Evolutionary conservation across 2,113 vertebrate species (phyloP).

Genomic region (Amia ocellicauda): DNA sequence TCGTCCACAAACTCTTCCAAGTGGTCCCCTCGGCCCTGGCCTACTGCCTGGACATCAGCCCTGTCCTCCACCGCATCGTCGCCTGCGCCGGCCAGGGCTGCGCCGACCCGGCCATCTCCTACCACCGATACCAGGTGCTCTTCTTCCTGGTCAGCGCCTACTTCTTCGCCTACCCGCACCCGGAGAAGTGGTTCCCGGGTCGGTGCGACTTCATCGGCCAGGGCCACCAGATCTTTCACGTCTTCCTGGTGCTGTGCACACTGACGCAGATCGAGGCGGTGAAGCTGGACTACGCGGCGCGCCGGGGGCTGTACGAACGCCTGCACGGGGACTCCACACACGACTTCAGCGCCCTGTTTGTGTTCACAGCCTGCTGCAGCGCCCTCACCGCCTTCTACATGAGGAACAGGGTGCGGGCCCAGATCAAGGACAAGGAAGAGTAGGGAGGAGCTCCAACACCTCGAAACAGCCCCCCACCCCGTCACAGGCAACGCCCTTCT

Average conservation of each 20-base stretch:
- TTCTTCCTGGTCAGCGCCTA: slow-evolving; percentile 86
- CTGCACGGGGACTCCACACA: slow-evolving; percentile 75
- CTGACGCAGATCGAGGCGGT: slow-evolving; percentile 88
- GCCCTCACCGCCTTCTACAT: slow-evolving; percentile 77
- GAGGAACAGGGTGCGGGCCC: slow-evolving; percentile 68
- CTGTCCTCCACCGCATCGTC: slow-evolving; percentile 82
- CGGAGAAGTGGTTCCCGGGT: slow-evolving; percentile 86
- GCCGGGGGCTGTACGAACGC: slow-evolving; percentile 72
- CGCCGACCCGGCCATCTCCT: slow-evolving; percentile 69
- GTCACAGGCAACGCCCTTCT: not conserved
- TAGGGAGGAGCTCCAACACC: slow-evolving; percentile 33
- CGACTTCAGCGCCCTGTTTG: slow-evolving; percentile 76
- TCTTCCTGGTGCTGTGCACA: slow-evolving; percentile 85
- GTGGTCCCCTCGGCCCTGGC: slow-evolving; percentile 86
- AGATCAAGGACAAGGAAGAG: slow-evolving; percentile 71
- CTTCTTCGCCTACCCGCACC: slow-evolving; percentile 87
- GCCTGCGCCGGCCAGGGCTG: slow-evolving; percentile 49
- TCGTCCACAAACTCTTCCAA: slow-evolving; percentile 78
- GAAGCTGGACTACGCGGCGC: slow-evolving; percentile 78
- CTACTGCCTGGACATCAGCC: slow-evolving; percentile 89
- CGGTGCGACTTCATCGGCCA: slow-evolving; percentile 87
- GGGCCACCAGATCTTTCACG: slow-evolving; percentile 92
- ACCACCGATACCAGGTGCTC: slow-evolving; percentile 83
- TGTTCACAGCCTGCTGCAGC: slow-evolving; percentile 77
- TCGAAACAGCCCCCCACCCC: not conserved